phyloP scores from a whole-genome alignment of 2,797 vertebrate genomes.

The Aeoliscus strigatus region DNA sequence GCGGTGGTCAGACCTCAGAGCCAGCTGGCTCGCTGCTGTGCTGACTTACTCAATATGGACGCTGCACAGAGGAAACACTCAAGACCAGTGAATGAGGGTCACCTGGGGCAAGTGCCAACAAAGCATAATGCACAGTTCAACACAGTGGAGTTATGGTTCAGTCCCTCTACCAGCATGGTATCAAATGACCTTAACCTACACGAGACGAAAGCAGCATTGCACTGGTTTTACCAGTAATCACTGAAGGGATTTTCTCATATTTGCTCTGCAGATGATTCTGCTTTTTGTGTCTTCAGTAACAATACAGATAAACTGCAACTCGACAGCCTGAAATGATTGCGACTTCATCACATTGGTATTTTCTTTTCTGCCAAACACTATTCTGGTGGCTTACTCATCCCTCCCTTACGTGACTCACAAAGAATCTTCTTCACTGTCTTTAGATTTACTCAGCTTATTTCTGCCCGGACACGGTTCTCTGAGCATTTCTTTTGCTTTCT shows the following conservation, averaged over 20 bases:
- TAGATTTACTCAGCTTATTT: constrained; percentile 28
- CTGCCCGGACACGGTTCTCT: constrained; percentile 23
- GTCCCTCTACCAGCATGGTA: constrained; percentile 1
- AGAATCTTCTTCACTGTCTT: constrained; percentile 17
- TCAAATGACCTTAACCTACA: neutral
- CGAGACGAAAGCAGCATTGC: neutral
- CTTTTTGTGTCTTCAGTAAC: too few species aligned
- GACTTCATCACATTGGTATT: constrained; percentile 49
- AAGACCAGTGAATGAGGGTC: constrained; percentile 57
- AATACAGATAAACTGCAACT: constrained; percentile 14
- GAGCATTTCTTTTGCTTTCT: constrained; percentile 29
- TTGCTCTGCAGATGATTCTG: too few species aligned
- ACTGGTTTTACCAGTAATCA: too few species aligned
- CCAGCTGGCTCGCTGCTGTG: constrained; percentile 58
- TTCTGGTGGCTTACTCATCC: constrained; percentile 55
- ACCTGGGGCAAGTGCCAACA: constrained; percentile 38
- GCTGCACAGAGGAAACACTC: constrained; percentile 48
- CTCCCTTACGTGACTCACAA: constrained; percentile 31
- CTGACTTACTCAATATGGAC: constrained; percentile 58
- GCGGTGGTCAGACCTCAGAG: constrained; percentile 46
- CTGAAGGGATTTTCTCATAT: neutral
- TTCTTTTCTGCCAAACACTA: constrained; percentile 46
- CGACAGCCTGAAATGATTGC: constrained; percentile 38
- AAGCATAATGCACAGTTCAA: constrained; percentile 21
- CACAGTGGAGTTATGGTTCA: constrained; percentile 18